A percentile compares a stretch with the other conserved stretches of the same genome.
Evolutionary conservation across 2,888 invertebrate genomes (phyloP).

Genomic region (Leptodirus hochenwartii): DNA sequence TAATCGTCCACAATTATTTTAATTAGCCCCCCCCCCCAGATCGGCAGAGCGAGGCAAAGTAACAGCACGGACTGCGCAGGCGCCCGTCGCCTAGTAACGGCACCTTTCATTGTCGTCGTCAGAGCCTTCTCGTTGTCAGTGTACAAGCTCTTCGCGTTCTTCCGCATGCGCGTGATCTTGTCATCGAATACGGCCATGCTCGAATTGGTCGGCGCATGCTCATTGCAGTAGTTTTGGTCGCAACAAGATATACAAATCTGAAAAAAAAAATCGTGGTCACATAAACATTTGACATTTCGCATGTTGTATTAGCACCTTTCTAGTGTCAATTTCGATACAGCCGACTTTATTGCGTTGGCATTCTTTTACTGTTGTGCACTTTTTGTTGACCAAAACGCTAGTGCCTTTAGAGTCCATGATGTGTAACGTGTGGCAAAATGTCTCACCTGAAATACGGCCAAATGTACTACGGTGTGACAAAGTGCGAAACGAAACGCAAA

Average conservation of each 20-base stretch:
- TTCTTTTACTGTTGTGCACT: conserved; percentile 39
- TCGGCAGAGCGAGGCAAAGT: too few species aligned
- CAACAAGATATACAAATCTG: conserved; percentile 45
- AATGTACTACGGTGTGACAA: background rate
- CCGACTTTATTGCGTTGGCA: conserved; percentile 40
- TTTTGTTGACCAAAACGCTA: conserved; percentile 43
- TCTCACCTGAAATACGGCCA: conserved; percentile 28
- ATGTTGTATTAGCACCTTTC: conserved; percentile 28
- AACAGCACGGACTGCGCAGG: too few species aligned
- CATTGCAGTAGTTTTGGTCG: conserved; percentile 42
- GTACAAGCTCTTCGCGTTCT: conserved; percentile 26
- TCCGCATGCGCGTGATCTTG: conserved; percentile 28
- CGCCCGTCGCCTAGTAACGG: too few species aligned
- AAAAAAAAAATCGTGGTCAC: conserved; percentile 20
- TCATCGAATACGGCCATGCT: conserved; percentile 34
- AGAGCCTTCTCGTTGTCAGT: conserved; percentile 25
- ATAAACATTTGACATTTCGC: too few species aligned
- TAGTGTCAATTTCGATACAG: conserved; percentile 39
- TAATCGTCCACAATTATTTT: too few species aligned
- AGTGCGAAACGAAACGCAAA: too few species aligned
- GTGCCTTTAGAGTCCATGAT: conserved; percentile 43
- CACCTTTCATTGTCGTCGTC: conserved; percentile 24
- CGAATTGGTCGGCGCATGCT: conserved; percentile 38
- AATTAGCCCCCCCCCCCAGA: too few species aligned
- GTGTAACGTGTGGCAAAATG: conserved; percentile 42